Evolutionary conservation across 2,888 invertebrate species (phyloP).

Genomic region (Eupithecia abbreviata): DNA sequence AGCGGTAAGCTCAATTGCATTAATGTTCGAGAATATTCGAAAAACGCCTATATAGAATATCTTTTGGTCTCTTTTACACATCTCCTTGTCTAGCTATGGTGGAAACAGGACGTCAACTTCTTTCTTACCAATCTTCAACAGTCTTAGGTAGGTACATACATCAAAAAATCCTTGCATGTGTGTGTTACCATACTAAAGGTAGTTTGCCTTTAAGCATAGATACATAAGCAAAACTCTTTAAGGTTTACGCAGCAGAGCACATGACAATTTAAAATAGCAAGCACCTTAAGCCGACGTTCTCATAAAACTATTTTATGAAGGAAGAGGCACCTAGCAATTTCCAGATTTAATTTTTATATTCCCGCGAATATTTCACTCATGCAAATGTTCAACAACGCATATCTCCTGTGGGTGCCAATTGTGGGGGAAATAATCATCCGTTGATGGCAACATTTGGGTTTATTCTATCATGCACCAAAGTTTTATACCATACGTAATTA

Average conservation of each 20-base stretch:
- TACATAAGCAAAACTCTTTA: not conserved
- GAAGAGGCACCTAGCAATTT: slow-evolving; percentile 36
- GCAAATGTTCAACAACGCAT: slow-evolving; percentile 55
- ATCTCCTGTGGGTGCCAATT: slow-evolving; percentile 47
- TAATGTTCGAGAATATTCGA: not conserved
- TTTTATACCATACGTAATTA: not conserved
- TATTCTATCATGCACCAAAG: slow-evolving; percentile 24
- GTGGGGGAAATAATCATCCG: slow-evolving; percentile 55
- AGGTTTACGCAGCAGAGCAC: slow-evolving; percentile 3
- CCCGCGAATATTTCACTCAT: slow-evolving; percentile 56
- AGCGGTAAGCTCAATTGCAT: too few species aligned
- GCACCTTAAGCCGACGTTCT: slow-evolving; percentile 6
- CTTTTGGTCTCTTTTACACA: not conserved
- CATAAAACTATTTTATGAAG: slow-evolving; percentile 24
- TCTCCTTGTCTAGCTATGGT: not conserved
- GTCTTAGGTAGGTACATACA: not conserved
- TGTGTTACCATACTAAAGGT: not conserved
- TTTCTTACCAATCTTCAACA: not conserved
- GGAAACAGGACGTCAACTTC: not conserved
- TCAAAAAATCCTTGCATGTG: not conserved
- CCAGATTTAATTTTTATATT: slow-evolving; percentile 47
- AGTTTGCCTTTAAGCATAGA: not conserved
- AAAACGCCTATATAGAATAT: not conserved
- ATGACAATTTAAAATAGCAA: slow-evolving; percentile 7
- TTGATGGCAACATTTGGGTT: slow-evolving; percentile 66